Evolutionary conservation across 53 echinoderm and acorn worm species (phyloP).

Genomic region (Luidia sarsii): DNA sequence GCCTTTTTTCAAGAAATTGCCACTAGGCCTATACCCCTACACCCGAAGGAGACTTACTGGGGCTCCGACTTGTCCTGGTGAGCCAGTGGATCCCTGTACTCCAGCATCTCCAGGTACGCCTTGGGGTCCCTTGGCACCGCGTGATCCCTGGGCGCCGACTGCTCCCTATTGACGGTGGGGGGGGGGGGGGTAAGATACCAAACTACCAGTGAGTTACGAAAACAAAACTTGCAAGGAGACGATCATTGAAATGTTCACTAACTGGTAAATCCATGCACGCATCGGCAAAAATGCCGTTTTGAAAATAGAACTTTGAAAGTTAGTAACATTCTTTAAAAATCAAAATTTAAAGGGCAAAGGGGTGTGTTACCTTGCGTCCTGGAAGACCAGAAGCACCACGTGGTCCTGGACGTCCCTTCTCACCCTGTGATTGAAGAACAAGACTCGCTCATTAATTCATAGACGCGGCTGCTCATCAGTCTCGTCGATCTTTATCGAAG

Average conservation of each 20-base stretch:
- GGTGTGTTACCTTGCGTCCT: slow-evolving; percentile 14
- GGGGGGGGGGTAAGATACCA: background rate
- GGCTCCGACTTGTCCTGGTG: slow-evolving; percentile 25
- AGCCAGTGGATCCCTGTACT: slow-evolving; percentile 11
- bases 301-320: background rate
- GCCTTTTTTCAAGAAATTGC: too few species aligned
- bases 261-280: too few species aligned
- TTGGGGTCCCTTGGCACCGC: slow-evolving; percentile 51
- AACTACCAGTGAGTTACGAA: background rate
- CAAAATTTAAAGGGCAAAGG: background rate
- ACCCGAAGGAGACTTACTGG: slow-evolving; percentile 49
- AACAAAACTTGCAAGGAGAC: background rate
- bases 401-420: slow-evolving; percentile 17
- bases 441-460: background rate
- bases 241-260: too few species aligned
- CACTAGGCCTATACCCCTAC: too few species aligned
- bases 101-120: slow-evolving; percentile 29
- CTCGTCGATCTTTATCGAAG: too few species aligned
- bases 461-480: too few species aligned
- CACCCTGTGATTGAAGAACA: background rate
- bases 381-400: slow-evolving; percentile 35
- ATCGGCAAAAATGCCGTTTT: too few species aligned
- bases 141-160: slow-evolving; percentile 9
- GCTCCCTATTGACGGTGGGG: slow-evolving; percentile 25
- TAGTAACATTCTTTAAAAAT: too few species aligned